phyloP scores from a whole-genome alignment of 2,113 vertebrate genomes.

The Xenotilapia flavipinnis region DNA sequence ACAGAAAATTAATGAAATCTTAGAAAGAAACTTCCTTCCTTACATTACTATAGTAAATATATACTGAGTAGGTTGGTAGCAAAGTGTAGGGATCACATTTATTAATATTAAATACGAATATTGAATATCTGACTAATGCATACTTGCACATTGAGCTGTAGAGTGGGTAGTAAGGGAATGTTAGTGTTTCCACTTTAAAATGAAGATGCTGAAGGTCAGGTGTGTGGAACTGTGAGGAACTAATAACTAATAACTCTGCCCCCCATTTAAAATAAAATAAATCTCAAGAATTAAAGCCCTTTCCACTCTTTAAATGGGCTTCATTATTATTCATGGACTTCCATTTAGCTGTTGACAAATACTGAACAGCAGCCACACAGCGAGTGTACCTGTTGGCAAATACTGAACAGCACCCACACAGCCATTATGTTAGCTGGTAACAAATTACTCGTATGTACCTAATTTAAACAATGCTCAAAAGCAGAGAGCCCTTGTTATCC shows the following conservation, averaged over 20 bases:
- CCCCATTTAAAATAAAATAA: neutral
- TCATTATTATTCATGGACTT: slow-evolving; percentile 29
- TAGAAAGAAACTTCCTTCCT: neutral
- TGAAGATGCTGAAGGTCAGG: neutral
- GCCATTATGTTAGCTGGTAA: slow-evolving; percentile 62
- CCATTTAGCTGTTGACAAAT: slow-evolving; percentile 58
- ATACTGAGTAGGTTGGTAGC: neutral
- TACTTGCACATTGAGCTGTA: neutral
- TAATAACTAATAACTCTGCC: neutral
- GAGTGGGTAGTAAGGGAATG: neutral
- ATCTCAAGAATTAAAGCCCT: slow-evolving; percentile 11
- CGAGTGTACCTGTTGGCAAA: slow-evolving; percentile 4
- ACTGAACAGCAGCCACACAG: slow-evolving; percentile 53
- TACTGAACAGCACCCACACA: slow-evolving; percentile 46
- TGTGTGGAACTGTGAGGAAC: neutral
- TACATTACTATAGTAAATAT: neutral
- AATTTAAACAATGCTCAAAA: slow-evolving; percentile 50
- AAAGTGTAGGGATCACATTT: neutral
- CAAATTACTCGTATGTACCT: slow-evolving; percentile 67
- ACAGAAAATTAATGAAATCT: neutral
- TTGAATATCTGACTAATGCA: neutral
- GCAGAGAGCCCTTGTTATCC: slow-evolving; percentile 48
- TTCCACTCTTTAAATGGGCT: slow-evolving; percentile 16
- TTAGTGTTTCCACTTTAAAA: neutral
- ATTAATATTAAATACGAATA: neutral